Percentiles rank a stretch among this genome's conserved stretches.
These are phyloP conservation scores for Mus spicilegus DNA, from an alignment of 2,113 vertebrate genomes.

Conservation along the genomic window DNA sequence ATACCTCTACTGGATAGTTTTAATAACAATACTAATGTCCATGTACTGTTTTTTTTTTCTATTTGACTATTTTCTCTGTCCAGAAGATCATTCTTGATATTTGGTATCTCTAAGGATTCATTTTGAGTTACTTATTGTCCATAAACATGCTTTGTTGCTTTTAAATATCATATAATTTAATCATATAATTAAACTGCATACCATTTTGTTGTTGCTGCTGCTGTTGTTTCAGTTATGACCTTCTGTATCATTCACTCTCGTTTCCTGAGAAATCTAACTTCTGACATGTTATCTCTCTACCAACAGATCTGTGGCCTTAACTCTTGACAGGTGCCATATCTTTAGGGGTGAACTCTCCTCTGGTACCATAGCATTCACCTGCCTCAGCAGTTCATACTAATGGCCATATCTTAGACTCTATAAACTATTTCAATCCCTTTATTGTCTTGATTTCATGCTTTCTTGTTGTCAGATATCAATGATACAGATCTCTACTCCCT, in stretches of 20 bases:
- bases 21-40: neutral
- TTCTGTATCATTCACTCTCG: neutral
- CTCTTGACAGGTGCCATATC: neutral
- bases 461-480: neutral
- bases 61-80: constrained; percentile 43
- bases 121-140: neutral
- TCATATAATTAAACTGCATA: neutral
- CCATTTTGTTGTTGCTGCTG: neutral
- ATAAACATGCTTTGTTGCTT: neutral
- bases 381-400: neutral
- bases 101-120: constrained; percentile 12
- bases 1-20: neutral
- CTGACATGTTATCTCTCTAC: neutral
- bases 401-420: neutral
- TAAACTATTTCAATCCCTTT: neutral
- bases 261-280: neutral
- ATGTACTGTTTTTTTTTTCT: neutral
- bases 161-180: constrained; percentile 43
- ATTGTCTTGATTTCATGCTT: neutral
- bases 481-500: neutral
- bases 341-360: neutral
- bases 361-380: neutral
- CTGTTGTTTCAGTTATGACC: neutral
- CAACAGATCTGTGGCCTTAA: neutral
- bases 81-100: neutral